Evolutionary conservation across 2,113 vertebrate species (phyloP).

Genomic region (Pelecanus crispus): DNA sequence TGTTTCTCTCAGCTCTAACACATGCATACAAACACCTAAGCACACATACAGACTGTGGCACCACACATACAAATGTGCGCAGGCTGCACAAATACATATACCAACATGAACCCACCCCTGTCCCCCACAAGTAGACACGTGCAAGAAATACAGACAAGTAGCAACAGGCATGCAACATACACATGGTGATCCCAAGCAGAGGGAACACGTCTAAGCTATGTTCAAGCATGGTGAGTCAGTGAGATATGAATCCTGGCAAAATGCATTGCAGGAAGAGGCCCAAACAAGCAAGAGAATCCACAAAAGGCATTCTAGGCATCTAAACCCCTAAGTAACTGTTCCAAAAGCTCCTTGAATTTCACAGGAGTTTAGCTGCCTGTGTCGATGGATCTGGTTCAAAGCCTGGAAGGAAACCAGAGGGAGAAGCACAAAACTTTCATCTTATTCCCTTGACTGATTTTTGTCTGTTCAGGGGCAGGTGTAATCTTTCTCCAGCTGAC

Average conservation of each 20-base stretch:
- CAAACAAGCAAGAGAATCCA: neutral
- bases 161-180: slow-evolving; percentile 42
- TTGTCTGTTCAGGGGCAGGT: neutral
- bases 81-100: slow-evolving; percentile 12
- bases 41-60: neutral
- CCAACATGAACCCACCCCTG: neutral
- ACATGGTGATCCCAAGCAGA: neutral
- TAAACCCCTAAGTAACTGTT: neutral
- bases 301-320: neutral
- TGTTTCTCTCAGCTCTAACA: neutral
- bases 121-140: neutral
- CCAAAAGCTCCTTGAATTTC: neutral
- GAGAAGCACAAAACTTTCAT: neutral
- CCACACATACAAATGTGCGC: neutral
- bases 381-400: neutral
- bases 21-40: neutral
- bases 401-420: neutral
- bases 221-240: neutral
- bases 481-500: neutral
- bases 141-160: slow-evolving; percentile 40
- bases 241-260: slow-evolving; percentile 29
- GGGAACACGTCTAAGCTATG: neutral
- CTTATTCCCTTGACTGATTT: neutral
- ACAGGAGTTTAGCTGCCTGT: neutral
- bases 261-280: neutral